Evolutionary conservation across 2,797 vertebrate species (phyloP), one percentile per base, ranked within the genome.

Genomic region (Hybognathus amarus): DNA sequence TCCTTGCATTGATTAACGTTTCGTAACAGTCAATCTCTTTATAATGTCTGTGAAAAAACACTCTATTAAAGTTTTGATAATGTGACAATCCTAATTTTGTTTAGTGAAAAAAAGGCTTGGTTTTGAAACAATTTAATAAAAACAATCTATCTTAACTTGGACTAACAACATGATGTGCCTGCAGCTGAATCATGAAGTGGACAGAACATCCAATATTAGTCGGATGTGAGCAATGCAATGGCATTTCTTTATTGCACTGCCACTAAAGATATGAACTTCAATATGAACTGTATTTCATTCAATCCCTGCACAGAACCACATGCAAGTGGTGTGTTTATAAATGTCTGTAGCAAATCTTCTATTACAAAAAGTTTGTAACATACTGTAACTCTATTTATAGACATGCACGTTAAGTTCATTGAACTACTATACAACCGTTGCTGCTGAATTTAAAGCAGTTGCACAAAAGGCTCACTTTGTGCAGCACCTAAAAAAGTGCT

Each of bases 241-340:
- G 15, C 10, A 18, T 52, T 66, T 12, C 36, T 81, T 63, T 73
- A 8, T 33, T 47, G 20, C 52, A 40, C 11, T 70, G 9, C 40
- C 54, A 24, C 42, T 22, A 52, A 82, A 82, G 15, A 74, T 15
- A 40, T 33, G 30, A 2, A 6, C 6, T 22, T 66, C 3, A 64
- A 52, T 64, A 64, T 52, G 0, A 74, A 40, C 5, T 45, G 54
- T 17, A 38, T 64, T 82, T 74, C 52, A 52, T 82, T 54, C 6
- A 82, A 40, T 13, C 30, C 47, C 33, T 52, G 74, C 52, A 40
- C 17, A 24, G 36, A 74, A 52, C 80, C 80, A 54, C 69, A 82
- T 64, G 56, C 30, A 64, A 30, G 59, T 59, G 3, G 15, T 17
- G 45, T 82, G 59, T 82, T 63, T 3, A 10, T 45, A 45, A 77